phyloP scores from a whole-genome alignment of 2,113 vertebrate genomes.

The Pseudonaja textilis region DNA sequence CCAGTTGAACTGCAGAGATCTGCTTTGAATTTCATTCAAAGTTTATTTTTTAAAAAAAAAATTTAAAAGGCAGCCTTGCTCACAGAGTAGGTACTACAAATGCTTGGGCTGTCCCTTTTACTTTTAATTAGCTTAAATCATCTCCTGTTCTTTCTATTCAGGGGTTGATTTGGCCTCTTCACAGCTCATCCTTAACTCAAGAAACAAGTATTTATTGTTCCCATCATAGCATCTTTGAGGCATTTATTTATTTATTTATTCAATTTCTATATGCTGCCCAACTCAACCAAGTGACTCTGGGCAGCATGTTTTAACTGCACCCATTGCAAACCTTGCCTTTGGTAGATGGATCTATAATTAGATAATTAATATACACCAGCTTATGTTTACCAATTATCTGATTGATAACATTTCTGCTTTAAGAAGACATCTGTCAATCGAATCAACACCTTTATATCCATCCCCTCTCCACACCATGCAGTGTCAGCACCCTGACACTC shows the following conservation, averaged over 20 bases:
- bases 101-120: not conserved
- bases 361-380: not conserved
- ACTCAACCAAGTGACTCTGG: not conserved
- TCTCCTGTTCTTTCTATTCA: not conserved
- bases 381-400: not conserved
- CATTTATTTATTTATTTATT: not conserved
- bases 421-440: constrained; percentile 13
- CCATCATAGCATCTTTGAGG: not conserved
- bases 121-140: not conserved
- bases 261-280: not conserved
- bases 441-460: constrained; percentile 26
- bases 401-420: not conserved
- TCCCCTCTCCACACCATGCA: not conserved
- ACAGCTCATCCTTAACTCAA: not conserved
- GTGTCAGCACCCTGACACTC: not conserved
- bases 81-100: not conserved
- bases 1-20: not conserved
- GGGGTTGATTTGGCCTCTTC: not conserved
- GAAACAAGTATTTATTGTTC: not conserved
- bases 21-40: not conserved
- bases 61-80: not conserved
- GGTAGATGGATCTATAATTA: not conserved
- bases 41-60: not conserved
- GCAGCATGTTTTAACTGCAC: not conserved
- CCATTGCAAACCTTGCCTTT: not conserved